Evolutionary conservation across 1,140 invertebrate species (phyloP).

Genomic region (Drosophila bipectinata): DNA sequence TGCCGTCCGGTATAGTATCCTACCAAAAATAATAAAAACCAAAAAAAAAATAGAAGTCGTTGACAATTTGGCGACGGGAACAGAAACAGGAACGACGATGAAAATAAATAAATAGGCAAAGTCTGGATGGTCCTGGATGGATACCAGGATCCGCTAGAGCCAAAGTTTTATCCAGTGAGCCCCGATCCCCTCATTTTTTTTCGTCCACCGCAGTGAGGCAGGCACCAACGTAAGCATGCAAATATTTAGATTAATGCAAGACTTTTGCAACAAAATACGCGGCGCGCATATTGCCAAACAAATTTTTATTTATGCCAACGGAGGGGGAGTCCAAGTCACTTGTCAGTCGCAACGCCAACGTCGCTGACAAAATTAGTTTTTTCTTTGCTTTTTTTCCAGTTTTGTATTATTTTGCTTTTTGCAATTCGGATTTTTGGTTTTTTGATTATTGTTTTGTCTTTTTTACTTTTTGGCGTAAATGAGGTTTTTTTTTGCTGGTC

Average conservation of each 20-base stretch:
- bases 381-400: conserved; percentile 13
- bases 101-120: conserved; percentile 80
- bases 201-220: background rate
- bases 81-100: conserved; percentile 26
- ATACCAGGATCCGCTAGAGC: conserved; percentile 12
- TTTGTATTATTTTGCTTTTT: conserved; percentile 5
- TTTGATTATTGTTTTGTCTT: background rate
- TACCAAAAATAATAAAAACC: conserved; percentile 8
- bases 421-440: conserved; percentile 4
- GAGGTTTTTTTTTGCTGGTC: background rate
- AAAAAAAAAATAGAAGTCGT: conserved; percentile 31
- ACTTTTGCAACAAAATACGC: conserved; percentile 82
- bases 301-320: conserved; percentile 76
- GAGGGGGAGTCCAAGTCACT: conserved; percentile 54
- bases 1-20: conserved; percentile 19
- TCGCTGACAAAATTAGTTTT: conserved; percentile 67
- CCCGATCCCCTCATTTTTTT: background rate
- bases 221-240: conserved; percentile 62
- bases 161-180: background rate
- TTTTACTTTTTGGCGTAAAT: background rate
- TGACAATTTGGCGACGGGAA: conserved; percentile 66
- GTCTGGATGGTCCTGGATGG: conserved; percentile 16
- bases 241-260: conserved; percentile 82
- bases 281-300: conserved; percentile 78
- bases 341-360: conserved; percentile 65